Evolutionary conservation across 2,888 invertebrate species (phyloP).

Genomic region (Physocephala rufipes): DNA sequence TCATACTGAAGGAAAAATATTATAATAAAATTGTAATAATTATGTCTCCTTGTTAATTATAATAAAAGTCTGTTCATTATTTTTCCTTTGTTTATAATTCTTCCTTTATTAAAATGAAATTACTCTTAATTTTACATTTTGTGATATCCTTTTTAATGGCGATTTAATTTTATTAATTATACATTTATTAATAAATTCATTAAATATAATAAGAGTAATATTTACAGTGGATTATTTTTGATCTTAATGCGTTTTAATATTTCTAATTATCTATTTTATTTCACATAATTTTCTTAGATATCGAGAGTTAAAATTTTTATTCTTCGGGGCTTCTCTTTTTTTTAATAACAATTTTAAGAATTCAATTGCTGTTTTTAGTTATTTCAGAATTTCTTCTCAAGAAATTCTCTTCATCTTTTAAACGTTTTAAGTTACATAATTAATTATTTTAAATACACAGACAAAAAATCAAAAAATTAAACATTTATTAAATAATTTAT

Average conservation of each 20-base stretch:
- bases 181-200: conserved; percentile 10
- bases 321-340: neutral
- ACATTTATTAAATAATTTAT: no score
- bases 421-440: no score
- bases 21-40: neutral
- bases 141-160: neutral
- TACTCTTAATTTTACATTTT: conserved; percentile 23
- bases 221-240: conserved; percentile 35
- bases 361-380: neutral
- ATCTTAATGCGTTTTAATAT: neutral
- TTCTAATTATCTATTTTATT: no score
- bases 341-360: no score
- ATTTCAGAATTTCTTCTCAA: no score
- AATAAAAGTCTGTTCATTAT: neutral
- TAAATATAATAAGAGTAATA: conserved; percentile 15
- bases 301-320: neutral
- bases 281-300: neutral
- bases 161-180: conserved; percentile 6
- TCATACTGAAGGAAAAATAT: no score
- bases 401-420: no score
- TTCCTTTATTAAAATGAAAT: conserved; percentile 29
- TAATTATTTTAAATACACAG: no score
- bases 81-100: conserved; percentile 11
- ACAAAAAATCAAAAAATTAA: no score
- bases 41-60: neutral